Base-by-base conservation (phyloP, 2,888 invertebrate genomes). In the Trilocha varians region DNA sequence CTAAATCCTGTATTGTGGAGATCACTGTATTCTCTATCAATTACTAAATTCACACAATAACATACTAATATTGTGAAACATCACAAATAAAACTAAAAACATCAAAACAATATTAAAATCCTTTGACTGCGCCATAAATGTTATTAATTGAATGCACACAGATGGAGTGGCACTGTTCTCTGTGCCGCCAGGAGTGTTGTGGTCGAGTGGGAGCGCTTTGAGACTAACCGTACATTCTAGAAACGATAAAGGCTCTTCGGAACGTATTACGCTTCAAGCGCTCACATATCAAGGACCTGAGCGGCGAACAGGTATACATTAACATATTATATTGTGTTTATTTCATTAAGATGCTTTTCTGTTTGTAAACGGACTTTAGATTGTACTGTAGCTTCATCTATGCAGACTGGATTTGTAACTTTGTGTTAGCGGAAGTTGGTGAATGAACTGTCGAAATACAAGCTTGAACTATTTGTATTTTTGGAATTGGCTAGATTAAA, bases 201-300 rank as follows among this genome's bases (percentile, higher is more conserved):
- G 91, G 69, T 89, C 90, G 2, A 76, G 71, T 40, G 75, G 75
- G 1, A 72, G 60, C 41, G 66, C 77, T 13, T 57, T 84, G 1
- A 61, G 77, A 8, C 59, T 85, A 3, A 71, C 78, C 11, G 83
- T 84, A 5, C 78, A 83, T 50, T 93, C 95, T 38, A 89, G 91
- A 54, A 96, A 96, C 72, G 93, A 93, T 53, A 96, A 96, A 73
- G 96, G 96, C 38, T 88, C 90, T 43, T 94, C 95, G 48, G 95
- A 94, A 54, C 88, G 91, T 47, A 89, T 93, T 55, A 88, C 93
- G 45, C 83, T 96, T 47, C 94, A 95, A 64, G 93, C 95, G 57
- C 91, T 95, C 47, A 91, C 94, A 55, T 91, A 95, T 62, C 92
- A 93, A 70, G 94, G 95, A 70, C 93, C 95, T 38, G 95, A 95